Percentiles rank a stretch among this genome's conserved stretches.
These are phyloP conservation scores for Oscheius sp. DNA, from an alignment of 2,888 invertebrate genomes.

Conservation along the genomic window DNA sequence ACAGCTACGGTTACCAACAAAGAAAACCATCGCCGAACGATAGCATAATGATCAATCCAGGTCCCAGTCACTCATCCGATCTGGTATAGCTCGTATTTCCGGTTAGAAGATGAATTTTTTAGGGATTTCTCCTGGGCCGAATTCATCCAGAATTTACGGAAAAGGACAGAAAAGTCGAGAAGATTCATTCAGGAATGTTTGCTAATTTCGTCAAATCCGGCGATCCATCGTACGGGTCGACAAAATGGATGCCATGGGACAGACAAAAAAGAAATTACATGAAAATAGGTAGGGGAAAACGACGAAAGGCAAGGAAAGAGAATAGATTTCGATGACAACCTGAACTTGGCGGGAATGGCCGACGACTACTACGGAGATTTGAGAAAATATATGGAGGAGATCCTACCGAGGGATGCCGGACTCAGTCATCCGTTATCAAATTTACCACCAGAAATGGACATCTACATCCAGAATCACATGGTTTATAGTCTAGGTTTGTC, in stretches of 20 bases:
- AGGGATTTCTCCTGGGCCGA: neutral
- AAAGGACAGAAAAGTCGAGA: neutral
- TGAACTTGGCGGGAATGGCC: constrained; percentile 1
- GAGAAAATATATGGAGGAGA: neutral
- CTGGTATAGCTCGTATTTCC: neutral
- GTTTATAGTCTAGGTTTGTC: neutral
- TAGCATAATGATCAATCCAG: neutral
- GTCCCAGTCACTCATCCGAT: neutral
- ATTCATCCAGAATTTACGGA: neutral
- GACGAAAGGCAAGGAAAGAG: neutral
- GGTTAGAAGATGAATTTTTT: neutral
- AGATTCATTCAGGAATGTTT: constrained; percentile 6
- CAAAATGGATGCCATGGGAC: neutral
- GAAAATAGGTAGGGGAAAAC: neutral
- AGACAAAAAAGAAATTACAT: neutral
- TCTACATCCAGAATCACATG: neutral
- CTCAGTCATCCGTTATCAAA: neutral
- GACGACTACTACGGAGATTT: neutral
- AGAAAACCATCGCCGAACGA: neutral
- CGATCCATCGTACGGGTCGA: neutral
- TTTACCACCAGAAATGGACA: neutral
- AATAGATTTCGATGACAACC: neutral
- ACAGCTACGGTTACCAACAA: neutral
- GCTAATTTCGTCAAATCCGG: constrained; percentile 8
- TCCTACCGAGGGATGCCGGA: neutral